phyloP scores from a whole-genome alignment of 2,797 vertebrate species.

The Bradypus variegatus region DNA sequence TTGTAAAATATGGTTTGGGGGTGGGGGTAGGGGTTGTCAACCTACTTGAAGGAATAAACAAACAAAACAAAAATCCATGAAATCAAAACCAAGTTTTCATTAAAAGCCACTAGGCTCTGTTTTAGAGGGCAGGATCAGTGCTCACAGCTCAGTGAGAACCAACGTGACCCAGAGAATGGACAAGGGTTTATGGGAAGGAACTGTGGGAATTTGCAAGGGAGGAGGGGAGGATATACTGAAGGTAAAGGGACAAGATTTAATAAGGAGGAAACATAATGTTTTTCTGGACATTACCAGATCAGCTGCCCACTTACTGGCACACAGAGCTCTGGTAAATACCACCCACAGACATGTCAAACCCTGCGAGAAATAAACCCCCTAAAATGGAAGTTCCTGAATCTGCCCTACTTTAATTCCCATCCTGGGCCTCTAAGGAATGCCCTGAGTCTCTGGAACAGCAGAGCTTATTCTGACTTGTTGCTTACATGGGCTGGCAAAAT shows the following conservation, averaged over 20 bases:
- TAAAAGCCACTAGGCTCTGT: neutral
- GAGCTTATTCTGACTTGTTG: neutral
- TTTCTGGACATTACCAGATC: neutral
- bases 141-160: neutral
- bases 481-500: neutral
- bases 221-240: neutral
- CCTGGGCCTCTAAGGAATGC: neutral
- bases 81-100: slow-evolving; percentile 8
- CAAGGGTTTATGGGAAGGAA: neutral
- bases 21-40: neutral
- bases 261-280: neutral
- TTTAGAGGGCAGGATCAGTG: neutral
- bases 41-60: neutral
- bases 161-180: neutral
- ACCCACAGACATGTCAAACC: neutral
- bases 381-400: neutral
- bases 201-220: neutral
- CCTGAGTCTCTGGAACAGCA: neutral
- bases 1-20: neutral
- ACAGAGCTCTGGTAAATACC: neutral
- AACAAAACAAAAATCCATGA: neutral
- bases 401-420: neutral
- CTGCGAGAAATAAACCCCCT: neutral
- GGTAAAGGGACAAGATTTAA: neutral
- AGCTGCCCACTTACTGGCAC: neutral